Evolutionary conservation across 2,888 invertebrate genomes (phyloP), one percentile per base, ranked within the genome.

Genomic region (Atethmia centrago): DNA sequence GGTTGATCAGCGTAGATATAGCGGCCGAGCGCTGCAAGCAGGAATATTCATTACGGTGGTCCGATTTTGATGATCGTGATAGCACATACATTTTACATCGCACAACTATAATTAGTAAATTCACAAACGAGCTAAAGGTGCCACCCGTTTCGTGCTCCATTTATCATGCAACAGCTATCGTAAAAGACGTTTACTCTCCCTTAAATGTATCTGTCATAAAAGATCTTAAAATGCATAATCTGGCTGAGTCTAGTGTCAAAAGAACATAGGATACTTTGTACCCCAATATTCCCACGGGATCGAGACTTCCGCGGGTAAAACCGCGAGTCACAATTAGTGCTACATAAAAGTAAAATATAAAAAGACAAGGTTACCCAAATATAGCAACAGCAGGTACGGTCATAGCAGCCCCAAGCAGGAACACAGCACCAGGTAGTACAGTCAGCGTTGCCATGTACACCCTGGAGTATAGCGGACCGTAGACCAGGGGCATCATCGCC

Each of bases 391-490:
- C 97, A 0, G 98, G 98, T 1, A 97, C 92, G 1, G 97, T 98
- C 78, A 98, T 95, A 4, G 95, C 95, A 4, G 97, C 97, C 42
- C 98, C 98, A 10, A 98, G 95, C 55, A 98, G 93, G 89, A 97
- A 97, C 85, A 98, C 97, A 3, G 97, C 97, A 12, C 98, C 98
- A 0, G 98, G 98, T 85, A 98, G 95, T 0, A 97, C 95, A 80
- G 97, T 95, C 89, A 98, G 96, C 0, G 98, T 98, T 0, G 97
- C 97, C 74, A 97, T 97, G 88, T 98, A 98, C 14, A 97, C 97
- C 25, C 97, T 96, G 84, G 97, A 97, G 95, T 98, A 98, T 94
- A 98, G 97, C 0, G 98, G 98, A 0, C 97, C 98, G 89, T 98
- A 98, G n/a, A 98, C 97, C 80, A 98, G 90, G 0, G 98, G 98